Evolutionary conservation across 53 echinoderm and acorn worm species (phyloP), one percentile per base, ranked within the genome.

Genomic region (Mesocentrotus franciscanus): DNA sequence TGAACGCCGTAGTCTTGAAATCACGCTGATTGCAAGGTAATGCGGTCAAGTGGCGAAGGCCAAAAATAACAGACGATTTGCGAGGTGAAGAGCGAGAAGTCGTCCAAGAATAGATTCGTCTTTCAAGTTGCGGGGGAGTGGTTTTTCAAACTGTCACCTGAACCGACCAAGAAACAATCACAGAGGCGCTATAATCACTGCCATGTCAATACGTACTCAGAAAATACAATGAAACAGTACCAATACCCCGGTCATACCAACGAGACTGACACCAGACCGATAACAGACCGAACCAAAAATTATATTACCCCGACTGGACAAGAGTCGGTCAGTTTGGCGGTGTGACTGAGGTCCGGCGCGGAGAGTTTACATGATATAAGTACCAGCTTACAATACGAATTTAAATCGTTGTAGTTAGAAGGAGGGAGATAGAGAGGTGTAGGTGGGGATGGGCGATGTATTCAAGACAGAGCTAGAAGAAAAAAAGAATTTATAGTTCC

Each of bases 11-110:
- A 64, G 64, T 16, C 64, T 64, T 64, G 64, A 64, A 34, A 9
- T 13, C n/a, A 78, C 76, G 76, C 29, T 76, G 33, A 76, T 34
- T 32, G 76, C 34, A 14, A 20, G 0, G 20, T 42, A 39, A 15
- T 81, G 22, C 36, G 81, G 81, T 81, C 81, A 81, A 81, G 81
- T 81, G 81, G 81, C 18, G 81, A 81, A 17, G 15, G 6, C 58
- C 87, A 1, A 27, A 87, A 87, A 87, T 87, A 87, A 58, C 81
- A 81, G 4, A 87, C 87, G 57, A 58, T 87, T 87, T 58, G 29
- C 17, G 57, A 87, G 58, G 57, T 5, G 59, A 10, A 2, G 58
- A 26, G 27, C 29, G 9, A 33, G 58, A 87, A 58, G 58, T 9
- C 1, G 34, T 87, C 87, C 58, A 11, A 59, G 8, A 59, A 59